phyloP scores from a whole-genome alignment of 2,888 invertebrate species.

The Gasteruption jaculator region DNA sequence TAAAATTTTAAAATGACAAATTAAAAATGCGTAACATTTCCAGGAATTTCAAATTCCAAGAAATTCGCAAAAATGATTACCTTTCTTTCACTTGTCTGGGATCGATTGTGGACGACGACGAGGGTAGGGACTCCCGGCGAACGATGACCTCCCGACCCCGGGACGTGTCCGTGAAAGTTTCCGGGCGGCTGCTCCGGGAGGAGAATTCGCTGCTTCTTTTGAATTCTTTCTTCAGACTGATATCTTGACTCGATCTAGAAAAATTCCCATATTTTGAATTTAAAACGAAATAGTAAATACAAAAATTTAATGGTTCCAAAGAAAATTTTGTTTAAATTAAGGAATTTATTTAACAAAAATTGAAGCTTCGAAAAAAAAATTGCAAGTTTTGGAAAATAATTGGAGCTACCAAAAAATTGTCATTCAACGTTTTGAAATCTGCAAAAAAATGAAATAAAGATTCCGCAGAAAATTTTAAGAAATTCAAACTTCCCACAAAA shows the following conservation, averaged over 20 bases:
- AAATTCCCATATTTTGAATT: too few species aligned
- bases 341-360: too few species aligned
- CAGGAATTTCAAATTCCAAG: too few species aligned
- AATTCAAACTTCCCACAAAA: too few species aligned
- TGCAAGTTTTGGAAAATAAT: too few species aligned
- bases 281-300: too few species aligned
- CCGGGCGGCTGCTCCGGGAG: conserved; percentile 44
- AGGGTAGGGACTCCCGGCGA: conserved; percentile 40
- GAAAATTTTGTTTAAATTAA: background rate
- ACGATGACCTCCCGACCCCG: conserved; percentile 47
- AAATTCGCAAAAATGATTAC: conserved; percentile 25
- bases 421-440: too few species aligned
- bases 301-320: background rate
- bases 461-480: too few species aligned
- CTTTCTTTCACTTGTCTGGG: conserved; percentile 48
- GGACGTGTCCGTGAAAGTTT: conserved; percentile 42
- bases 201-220: conserved; percentile 43
- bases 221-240: conserved; percentile 45
- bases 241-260: conserved; percentile 42
- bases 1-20: conserved; percentile 3
- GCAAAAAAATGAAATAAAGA: too few species aligned
- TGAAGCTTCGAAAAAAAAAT: too few species aligned
- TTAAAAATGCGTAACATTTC: too few species aligned
- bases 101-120: conserved; percentile 41
- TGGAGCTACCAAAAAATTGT: too few species aligned